Percentiles rank a stretch among this genome's conserved stretches.
These are phyloP conservation scores for Tetragnatha montana DNA, from an alignment of 2,888 invertebrate species.

Conservation along the genomic window DNA sequence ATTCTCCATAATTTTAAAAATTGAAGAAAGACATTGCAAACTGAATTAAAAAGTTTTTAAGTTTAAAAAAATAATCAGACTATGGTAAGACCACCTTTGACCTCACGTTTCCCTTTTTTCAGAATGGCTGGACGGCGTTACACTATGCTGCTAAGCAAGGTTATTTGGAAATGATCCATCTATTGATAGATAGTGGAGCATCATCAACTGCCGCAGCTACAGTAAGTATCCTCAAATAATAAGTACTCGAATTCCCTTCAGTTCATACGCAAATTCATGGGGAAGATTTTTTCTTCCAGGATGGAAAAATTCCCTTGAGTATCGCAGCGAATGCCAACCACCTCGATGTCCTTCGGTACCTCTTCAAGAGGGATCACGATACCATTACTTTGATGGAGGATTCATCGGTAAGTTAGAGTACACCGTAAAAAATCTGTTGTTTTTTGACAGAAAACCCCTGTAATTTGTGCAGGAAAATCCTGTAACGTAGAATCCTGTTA, in stretches of 20 bases:
- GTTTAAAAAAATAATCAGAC: no score
- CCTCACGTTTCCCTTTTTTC: constrained; percentile 45
- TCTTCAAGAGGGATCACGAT: constrained; percentile 98
- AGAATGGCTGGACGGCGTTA: constrained; percentile 95
- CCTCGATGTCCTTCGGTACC: constrained; percentile 94
- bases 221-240: constrained; percentile 71
- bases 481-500: no score
- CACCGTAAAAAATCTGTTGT: no score
- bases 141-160: constrained; percentile 97
- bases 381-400: constrained; percentile 98
- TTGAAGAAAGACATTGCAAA: no score
- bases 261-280: neutral
- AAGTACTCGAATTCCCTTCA: neutral
- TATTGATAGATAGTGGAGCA: constrained; percentile 96
- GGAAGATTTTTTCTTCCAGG: constrained; percentile 16
- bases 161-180: constrained; percentile 93
- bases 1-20: no score
- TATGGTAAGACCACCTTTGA: no score
- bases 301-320: constrained; percentile 97
- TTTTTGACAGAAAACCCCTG: neutral
- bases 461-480: no score
- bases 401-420: constrained; percentile 81
- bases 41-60: no score
- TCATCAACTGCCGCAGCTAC: constrained; percentile 96
- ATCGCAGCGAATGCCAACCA: constrained; percentile 98